These are phyloP conservation scores for Aselliscus stoliczkanus DNA, from an alignment of 2,797 vertebrate species.

Conservation along the genomic window DNA sequence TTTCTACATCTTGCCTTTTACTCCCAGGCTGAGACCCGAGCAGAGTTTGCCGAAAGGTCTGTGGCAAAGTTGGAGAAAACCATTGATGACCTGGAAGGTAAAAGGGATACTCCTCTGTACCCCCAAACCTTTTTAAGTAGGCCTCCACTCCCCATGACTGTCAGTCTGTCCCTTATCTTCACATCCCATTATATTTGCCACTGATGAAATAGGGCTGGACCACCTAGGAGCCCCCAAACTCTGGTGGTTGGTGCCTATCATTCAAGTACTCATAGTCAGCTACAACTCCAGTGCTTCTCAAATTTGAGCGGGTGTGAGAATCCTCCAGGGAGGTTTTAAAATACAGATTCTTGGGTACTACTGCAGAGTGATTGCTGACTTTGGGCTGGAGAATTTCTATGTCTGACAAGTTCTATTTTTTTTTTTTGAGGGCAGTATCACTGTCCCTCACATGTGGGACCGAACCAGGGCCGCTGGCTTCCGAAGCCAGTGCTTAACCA, in stretches of 20 bases:
- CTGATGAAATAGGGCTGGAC: neutral
- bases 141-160: neutral
- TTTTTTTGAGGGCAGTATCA: too few relatives aligned
- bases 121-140: neutral
- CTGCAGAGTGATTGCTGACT: neutral
- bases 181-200: neutral
- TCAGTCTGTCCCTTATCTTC: neutral
- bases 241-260: neutral
- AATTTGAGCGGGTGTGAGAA: neutral
- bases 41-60: slow-evolving; percentile 96
- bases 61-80: slow-evolving; percentile 98
- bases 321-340: neutral
- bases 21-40: slow-evolving; percentile 93
- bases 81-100: slow-evolving; percentile 99
- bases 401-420: neutral
- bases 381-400: neutral
- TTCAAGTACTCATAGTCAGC: neutral
- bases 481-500: too few relatives aligned
- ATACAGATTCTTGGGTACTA: neutral
- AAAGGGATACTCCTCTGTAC: neutral
- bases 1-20: neutral
- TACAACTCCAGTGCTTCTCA: neutral
- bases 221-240: neutral
- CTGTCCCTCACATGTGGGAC: too few relatives aligned
- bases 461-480: too few relatives aligned